Evolutionary conservation across 2,113 vertebrate genomes (phyloP), one percentile per base, ranked within the genome.

Genomic region (Neotoma lepida): DNA sequence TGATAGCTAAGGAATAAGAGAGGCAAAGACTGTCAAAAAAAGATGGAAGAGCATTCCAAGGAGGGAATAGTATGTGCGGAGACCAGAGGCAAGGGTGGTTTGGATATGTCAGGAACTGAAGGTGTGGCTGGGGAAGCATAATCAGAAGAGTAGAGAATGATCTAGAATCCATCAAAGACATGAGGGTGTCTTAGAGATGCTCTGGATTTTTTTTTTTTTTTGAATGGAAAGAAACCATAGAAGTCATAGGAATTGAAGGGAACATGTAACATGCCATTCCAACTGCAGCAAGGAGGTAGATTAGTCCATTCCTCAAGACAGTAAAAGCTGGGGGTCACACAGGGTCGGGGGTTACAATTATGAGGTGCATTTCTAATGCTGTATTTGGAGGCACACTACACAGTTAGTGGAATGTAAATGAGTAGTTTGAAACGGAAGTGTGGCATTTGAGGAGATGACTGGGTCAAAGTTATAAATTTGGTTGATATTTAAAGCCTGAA

Each of bases 171-270:
- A 86, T 9, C 33, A 14, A 2, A 70, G 80, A 54, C 0, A 17
- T 0, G 7, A 49, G 10, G 22, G 39, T 56, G 70, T 22, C 64
- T 64, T 0, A 0, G 0, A 68, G 54, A 71, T 58, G 33, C 46
- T 86, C 73, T 54, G 44, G 35, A n/a, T 82, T 46, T 73, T 35
- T 68, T 35, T n/a, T 6, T 66, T 70, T 17, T 35, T 35, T 68
- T 70, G 35, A n/a, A 70, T n/a, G 15, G 6, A n/a, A n/a, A 15
- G 88, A 20, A 95, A 54, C 64, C 88, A 86, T 44, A 84, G 46
- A 84, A 63, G 10, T 5, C 44, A 18, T 0, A 41, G 76, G 68
- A n/a, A 24, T 22, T 3, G 20, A 58, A 58, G 22, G 51, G 7
- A 13, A 28, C 20, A 10, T 17, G 13, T 44, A n/a, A 18, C 80